Conservation (phyloP, 2,113 vertebrate genomes). For the Cochlearius cochlearius region DNA sequence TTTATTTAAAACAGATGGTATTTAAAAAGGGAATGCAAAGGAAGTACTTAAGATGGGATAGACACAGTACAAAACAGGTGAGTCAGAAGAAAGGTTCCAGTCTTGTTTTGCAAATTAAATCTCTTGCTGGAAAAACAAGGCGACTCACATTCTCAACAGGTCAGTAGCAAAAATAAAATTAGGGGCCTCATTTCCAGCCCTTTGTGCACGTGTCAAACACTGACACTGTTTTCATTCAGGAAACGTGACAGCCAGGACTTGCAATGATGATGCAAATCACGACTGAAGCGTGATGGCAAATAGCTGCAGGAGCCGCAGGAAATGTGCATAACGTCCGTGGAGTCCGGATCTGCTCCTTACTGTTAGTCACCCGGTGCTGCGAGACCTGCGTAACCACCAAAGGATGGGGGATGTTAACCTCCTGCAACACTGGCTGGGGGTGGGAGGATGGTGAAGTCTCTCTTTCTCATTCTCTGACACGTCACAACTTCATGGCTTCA, state of each 20-base stretch:
- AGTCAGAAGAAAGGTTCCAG: slow-evolving; percentile 1
- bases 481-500: background rate
- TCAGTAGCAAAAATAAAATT: background rate
- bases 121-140: background rate
- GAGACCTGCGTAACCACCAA: background rate
- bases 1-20: slow-evolving; percentile 34
- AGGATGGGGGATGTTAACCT: background rate
- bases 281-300: background rate
- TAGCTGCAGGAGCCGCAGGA: background rate
- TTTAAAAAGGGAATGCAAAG: background rate
- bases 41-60: background rate
- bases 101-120: slow-evolving; percentile 18
- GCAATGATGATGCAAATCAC: background rate
- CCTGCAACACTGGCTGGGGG: background rate
- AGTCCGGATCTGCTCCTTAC: background rate
- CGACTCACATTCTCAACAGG: background rate
- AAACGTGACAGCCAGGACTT: background rate
- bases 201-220: background rate
- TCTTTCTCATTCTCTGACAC: background rate
- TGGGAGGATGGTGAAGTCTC: background rate
- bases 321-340: background rate
- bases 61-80: background rate
- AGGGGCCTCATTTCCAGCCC: background rate
- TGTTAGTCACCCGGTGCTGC: background rate
- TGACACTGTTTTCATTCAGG: background rate